Evolutionary conservation across 2,888 invertebrate genomes (phyloP), one percentile per base, ranked within the genome.

Genomic region (Spatulosminthurus flaviceps): DNA sequence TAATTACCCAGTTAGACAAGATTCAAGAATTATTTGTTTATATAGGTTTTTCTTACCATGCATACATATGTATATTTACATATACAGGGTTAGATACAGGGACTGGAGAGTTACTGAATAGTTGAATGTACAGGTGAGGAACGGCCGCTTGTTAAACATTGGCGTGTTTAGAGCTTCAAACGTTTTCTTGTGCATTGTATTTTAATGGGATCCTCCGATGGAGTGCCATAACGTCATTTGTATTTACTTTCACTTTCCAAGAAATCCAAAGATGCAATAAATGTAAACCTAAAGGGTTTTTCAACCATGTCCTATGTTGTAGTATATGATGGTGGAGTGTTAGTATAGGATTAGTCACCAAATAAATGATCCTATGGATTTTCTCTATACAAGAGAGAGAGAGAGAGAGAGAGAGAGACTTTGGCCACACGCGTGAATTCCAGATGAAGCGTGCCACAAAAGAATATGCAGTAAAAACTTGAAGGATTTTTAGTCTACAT

Each of bases 181-280:
- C 16, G 51, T 2, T 9, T 5, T 13, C 19, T 19, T n/a, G 16
- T n/a, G 51, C 16, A 11, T n/a, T 2, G n/a, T 2, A 51, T 42
- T 22, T 21, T 71, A 71, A 71, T 71, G 41, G 34, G 9, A 21
- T 69, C 29, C 69, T 69, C 34, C 34, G 34, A 34, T 66, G 16
- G 16, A 16, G 24, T 72, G 72, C 22, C 28, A 72, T 51, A 69
- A 16, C 72, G 72, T 72, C 72, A 43, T 28, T n/a, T 51, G 60
- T 74, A 72, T 74, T 61, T 61, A 74, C 74, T 74, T 74, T 74
- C 74, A 60, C 74, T 74, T 74, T 64, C 74, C 61, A 51, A 72
- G 72, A 72, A n/a, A 72, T 72, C 28, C 16, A 72, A 72, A 72
- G 72, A 72, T 51, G 51, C 72, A 72, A 26, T 70, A 16, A 26